Evolutionary conservation across 2,113 vertebrate genomes (phyloP).

Genomic region (Prochilodus magdalenae): DNA sequence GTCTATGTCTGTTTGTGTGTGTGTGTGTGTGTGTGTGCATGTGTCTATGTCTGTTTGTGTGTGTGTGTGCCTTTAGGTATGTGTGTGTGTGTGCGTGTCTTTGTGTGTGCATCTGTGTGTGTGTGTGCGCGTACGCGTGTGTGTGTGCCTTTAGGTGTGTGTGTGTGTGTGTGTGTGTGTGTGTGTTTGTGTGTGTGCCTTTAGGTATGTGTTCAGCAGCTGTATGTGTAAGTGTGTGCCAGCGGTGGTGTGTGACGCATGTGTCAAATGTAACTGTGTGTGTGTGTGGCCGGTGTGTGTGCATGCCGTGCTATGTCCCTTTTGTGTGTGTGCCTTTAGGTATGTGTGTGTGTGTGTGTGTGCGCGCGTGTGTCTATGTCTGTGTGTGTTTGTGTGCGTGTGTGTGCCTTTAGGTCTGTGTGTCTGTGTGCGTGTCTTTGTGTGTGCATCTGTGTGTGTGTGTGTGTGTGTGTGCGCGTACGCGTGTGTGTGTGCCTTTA

Average conservation of each 20-base stretch:
- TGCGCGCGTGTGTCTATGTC: too few species aligned
- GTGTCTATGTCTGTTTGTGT: too few species aligned
- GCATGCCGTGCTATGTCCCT: too few species aligned
- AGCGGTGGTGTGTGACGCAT: slow-evolving; percentile 10
- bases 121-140: background rate
- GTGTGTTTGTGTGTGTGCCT: background rate
- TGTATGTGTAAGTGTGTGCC: slow-evolving; percentile 21
- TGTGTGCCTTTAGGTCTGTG: too few species aligned
- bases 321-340: too few species aligned
- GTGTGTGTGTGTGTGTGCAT: background rate
- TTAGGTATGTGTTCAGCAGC: background rate
- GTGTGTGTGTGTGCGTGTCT: slow-evolving; percentile 19
- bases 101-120: slow-evolving; percentile 10
- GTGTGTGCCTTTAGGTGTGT: background rate
- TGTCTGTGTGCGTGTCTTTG: background rate
- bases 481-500: background rate
- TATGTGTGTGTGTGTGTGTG: too few species aligned
- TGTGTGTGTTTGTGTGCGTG: too few species aligned
- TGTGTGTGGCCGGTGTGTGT: too few species aligned
- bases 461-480: background rate
- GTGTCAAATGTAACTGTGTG: too few species aligned
- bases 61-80: background rate
- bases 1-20: background rate
- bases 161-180: background rate
- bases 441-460: background rate